These are phyloP conservation scores for Syndactyla subalaris DNA, from an alignment of 2,797 vertebrate genomes.

Conservation along the genomic window DNA sequence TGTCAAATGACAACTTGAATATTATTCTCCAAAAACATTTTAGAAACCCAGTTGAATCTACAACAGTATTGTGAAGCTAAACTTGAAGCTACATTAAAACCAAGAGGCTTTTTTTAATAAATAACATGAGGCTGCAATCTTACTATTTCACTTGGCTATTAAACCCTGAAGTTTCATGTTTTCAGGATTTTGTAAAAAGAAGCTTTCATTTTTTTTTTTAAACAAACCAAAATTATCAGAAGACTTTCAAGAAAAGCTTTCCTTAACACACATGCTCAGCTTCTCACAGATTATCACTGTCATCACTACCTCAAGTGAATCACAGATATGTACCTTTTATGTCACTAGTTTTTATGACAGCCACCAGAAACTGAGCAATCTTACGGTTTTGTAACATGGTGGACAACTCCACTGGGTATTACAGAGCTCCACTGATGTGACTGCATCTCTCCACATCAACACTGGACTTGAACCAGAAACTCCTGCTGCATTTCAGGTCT, in stretches of 20 bases:
- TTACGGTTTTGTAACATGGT: rapidly evolving
- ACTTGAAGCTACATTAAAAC: neutral
- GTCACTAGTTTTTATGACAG: neutral
- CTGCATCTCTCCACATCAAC: neutral
- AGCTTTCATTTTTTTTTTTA: neutral
- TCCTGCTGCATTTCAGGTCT: neutral
- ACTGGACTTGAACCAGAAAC: neutral
- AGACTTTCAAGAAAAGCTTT: neutral
- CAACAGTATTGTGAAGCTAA: neutral
- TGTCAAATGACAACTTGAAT: neutral
- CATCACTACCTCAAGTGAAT: neutral
- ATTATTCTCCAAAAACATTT: neutral
- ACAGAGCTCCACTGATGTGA: neutral
- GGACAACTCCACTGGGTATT: neutral
- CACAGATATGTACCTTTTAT: neutral
- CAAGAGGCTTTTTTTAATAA: neutral
- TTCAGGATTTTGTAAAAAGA: neutral
- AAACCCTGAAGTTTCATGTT: neutral
- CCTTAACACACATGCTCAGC: neutral
- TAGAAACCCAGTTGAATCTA: neutral
- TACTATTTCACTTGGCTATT: neutral
- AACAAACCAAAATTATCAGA: neutral
- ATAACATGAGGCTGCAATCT: neutral
- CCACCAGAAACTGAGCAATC: neutral
- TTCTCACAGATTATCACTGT: neutral